Base-by-base conservation (phyloP, 2,797 vertebrate genomes). In the Erpetoichthys calabaricus region DNA sequence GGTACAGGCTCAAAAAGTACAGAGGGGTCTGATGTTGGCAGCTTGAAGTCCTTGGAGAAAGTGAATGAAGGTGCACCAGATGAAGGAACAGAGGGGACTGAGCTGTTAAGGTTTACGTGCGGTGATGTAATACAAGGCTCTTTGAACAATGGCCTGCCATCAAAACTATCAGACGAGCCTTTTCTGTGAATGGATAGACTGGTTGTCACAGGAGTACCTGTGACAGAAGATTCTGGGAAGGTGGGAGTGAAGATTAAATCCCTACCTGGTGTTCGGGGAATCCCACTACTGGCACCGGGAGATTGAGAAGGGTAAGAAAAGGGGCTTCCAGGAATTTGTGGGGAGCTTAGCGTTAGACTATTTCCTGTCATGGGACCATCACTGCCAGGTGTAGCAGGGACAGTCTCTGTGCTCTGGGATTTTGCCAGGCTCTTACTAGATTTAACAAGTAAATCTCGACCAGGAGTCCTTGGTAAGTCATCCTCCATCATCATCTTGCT, bases 301-400 rank as follows among this genome's bases (percentile, higher is more conserved):
- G 94, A 97, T n/a, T 92, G 91, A 46, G 91, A 86, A 0, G 91
- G 91, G 76, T 98, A 98, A 53, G 92, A 92, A 61, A 98, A 97
- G 57, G 94, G 94, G 70, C 94, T 98, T 57, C 91, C 86, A 0
- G 85, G 91, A 66, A 96, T 83, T 67, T 92, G 91, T 1, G 94
- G 92, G 45, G 92, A 94, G 73, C 87, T 87, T 58, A 94, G 85
- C 42, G 86, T 74, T 71, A 95, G 71, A 71, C 85, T 85, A 61
- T 87, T 89, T 49, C 90, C 91, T 0, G 89, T 91, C 5, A 94
- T 83, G 0, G 91, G 89, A 44, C 86, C 85, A 1, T 98, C 94
- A 1, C 89, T 83, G 3, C 91, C 86, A 0, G 94, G 94, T 0
- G 94, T 98, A 62, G 75, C 82, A 1, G 94, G 94, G 62, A 92